Evolutionary conservation across 2,888 invertebrate species (phyloP).

Genomic region (Brachycybe producta): DNA sequence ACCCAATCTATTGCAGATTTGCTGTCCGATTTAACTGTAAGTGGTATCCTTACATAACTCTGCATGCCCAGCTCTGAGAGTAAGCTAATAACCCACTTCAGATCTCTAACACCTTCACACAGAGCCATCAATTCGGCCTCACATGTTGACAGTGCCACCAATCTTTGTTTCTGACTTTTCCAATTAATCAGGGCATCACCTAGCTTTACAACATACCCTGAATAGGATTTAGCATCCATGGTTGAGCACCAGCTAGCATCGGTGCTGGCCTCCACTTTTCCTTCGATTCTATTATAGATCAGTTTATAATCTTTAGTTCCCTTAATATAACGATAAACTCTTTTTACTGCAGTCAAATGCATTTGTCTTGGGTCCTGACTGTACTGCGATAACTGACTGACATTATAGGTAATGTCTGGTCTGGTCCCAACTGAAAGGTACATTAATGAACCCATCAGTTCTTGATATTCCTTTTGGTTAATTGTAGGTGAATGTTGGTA

Average conservation of each 20-base stretch:
- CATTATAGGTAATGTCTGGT: background rate
- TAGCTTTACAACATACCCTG: background rate
- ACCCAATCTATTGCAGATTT: background rate
- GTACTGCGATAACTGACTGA: background rate
- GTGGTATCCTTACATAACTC: too few species aligned
- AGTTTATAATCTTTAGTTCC: too few species aligned
- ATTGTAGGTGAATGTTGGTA: background rate
- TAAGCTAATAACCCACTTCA: background rate
- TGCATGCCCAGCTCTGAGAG: background rate
- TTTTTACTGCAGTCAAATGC: too few species aligned
- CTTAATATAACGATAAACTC: too few species aligned
- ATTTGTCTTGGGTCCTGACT: background rate
- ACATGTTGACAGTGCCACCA: constrained; percentile 5
- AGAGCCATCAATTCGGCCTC: constrained; percentile 3
- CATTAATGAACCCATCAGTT: background rate
- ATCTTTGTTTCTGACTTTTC: constrained; percentile 5
- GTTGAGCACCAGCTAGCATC: constrained; percentile 6
- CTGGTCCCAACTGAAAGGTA: background rate
- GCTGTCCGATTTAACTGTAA: background rate
- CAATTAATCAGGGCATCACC: constrained; percentile 1
- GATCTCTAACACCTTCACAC: background rate
- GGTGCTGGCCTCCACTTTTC: background rate
- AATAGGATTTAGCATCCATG: constrained; percentile 5
- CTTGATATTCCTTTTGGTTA: background rate
- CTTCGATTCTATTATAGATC: background rate